Evolutionary conservation across 1,140 invertebrate genomes (phyloP).

Genomic region (Drosophila busckii): DNA sequence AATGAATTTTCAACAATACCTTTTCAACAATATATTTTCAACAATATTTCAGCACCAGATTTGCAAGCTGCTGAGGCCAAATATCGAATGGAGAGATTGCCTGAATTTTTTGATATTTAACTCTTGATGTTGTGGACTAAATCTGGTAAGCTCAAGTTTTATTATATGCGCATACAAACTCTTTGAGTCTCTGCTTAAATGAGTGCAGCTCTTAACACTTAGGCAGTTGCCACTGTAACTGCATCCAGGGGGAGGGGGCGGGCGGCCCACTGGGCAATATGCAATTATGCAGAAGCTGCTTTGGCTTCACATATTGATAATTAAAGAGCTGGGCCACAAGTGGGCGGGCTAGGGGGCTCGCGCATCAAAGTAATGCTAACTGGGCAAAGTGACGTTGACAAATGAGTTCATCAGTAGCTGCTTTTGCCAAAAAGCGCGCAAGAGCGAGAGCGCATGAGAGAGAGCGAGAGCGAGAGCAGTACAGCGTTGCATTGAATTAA

Average conservation of each 20-base stretch:
- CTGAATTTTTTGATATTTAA: too few relatives aligned
- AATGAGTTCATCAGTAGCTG: constrained; percentile 72
- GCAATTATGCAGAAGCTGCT: constrained; percentile 57
- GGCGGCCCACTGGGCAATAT: constrained; percentile 30
- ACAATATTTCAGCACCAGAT: too few relatives aligned
- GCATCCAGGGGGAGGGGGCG: not conserved
- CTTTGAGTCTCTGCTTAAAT: too few relatives aligned
- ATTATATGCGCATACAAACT: too few relatives aligned
- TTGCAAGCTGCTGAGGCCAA: too few relatives aligned
- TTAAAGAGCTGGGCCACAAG: constrained; percentile 69
- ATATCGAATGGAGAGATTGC: too few relatives aligned
- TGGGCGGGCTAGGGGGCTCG: too few relatives aligned
- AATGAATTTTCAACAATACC: too few relatives aligned
- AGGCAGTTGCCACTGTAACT: constrained; percentile 33
- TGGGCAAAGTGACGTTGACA: constrained; percentile 55
- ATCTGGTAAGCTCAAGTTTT: too few relatives aligned
- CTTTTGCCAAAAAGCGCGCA: not conserved
- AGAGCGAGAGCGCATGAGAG: not conserved
- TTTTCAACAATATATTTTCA: too few relatives aligned
- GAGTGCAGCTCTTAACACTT: not conserved
- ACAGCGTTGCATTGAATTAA: constrained; percentile 38
- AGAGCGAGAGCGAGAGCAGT: not conserved
- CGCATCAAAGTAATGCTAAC: constrained; percentile 19
- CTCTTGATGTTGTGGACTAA: too few relatives aligned
- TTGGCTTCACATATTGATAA: constrained; percentile 65